A percentile compares a stretch with the other conserved stretches of the same genome.
Evolutionary conservation across 2,888 invertebrate species (phyloP).

Genomic region (Caenorhabditis imperialis): DNA sequence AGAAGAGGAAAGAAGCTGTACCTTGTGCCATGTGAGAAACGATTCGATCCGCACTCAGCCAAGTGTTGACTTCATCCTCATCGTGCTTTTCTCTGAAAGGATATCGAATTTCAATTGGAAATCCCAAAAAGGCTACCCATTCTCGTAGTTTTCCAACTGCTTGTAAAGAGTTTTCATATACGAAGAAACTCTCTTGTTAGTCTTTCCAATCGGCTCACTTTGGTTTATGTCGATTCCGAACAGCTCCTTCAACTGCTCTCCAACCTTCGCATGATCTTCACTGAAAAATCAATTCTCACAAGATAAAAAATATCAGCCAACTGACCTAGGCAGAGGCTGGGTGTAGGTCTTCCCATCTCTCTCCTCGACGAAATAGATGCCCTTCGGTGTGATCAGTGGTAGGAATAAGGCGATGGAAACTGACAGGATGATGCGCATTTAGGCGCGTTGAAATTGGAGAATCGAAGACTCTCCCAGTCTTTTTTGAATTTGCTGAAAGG

Average conservation of each 20-base stretch:
- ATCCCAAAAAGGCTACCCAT: slow-evolving; percentile 16
- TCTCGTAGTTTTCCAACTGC: slow-evolving; percentile 40
- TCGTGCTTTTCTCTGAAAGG: slow-evolving; percentile 80
- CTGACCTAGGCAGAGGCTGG: slow-evolving; percentile 38
- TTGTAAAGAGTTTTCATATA: slow-evolving; percentile 48
- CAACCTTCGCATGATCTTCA: slow-evolving; percentile 10
- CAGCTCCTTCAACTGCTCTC: slow-evolving; percentile 41
- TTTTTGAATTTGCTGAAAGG: slow-evolving; percentile 55
- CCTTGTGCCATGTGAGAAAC: slow-evolving; percentile 34
- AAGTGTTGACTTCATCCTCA: slow-evolving; percentile 38
- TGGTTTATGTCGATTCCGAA: slow-evolving; percentile 43
- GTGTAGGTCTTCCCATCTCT: slow-evolving; percentile 49
- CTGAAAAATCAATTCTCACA: slow-evolving; percentile 8
- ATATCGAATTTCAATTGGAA: slow-evolving; percentile 1
- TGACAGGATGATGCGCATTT: slow-evolving; percentile 5
- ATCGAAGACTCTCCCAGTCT: slow-evolving; percentile 5
- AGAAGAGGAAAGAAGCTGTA: no score
- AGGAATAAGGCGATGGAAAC: slow-evolving; percentile 2
- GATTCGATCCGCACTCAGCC: slow-evolving; percentile 47
- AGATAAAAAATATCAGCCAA: slow-evolving; percentile 1
- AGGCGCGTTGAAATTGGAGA: slow-evolving; percentile 22
- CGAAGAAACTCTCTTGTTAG: slow-evolving; percentile 11
- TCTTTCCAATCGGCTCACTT: slow-evolving; percentile 2
- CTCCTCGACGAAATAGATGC: slow-evolving; percentile 48
- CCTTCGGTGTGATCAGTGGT: slow-evolving; percentile 17